Conservation (phyloP, 92 coral and sea anemone species). For the Muricea muricata region DNA sequence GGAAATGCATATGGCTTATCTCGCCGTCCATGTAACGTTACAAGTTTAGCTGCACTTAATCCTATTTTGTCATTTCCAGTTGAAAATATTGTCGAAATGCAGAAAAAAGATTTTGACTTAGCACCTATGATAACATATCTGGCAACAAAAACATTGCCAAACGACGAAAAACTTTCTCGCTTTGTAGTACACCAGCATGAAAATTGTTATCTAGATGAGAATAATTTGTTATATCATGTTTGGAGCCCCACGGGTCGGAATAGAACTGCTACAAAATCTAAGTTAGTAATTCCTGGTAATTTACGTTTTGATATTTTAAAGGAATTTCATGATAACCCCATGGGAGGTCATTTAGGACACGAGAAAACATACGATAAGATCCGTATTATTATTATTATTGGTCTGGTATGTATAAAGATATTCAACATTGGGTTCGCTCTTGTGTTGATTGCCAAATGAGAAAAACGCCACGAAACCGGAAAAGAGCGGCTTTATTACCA, state of each 20-base stretch:
- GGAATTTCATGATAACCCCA: constrained; percentile 58
- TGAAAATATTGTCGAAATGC: constrained; percentile 35
- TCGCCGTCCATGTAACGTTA: neutral
- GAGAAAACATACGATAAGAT: constrained; percentile 69
- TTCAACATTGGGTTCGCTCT: constrained; percentile 62
- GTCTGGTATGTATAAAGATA: constrained; percentile 70
- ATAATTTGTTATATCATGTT: neutral
- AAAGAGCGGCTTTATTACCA: constrained; percentile 28
- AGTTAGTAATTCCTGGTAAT: constrained; percentile 51
- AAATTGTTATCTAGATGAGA: neutral
- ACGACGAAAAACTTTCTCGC: constrained; percentile 20
- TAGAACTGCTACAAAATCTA: constrained; percentile 8
- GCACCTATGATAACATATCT: constrained; percentile 47
- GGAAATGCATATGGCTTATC: constrained; percentile 25
- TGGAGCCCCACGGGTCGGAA: constrained; percentile 26
- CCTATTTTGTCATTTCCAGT: too few species aligned
- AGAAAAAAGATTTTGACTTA: constrained; percentile 42
- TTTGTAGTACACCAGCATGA: constrained; percentile 1
- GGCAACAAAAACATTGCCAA: constrained; percentile 44
- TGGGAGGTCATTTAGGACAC: constrained; percentile 68
- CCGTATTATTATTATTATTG: constrained; percentile 52
- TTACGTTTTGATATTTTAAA: constrained; percentile 59
- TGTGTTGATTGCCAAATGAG: constrained; percentile 67
- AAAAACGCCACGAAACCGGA: constrained; percentile 51
- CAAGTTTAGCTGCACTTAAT: too few species aligned